phyloP scores from a whole-genome alignment of 2,797 vertebrate species.

The Phalanger gymnotis region DNA sequence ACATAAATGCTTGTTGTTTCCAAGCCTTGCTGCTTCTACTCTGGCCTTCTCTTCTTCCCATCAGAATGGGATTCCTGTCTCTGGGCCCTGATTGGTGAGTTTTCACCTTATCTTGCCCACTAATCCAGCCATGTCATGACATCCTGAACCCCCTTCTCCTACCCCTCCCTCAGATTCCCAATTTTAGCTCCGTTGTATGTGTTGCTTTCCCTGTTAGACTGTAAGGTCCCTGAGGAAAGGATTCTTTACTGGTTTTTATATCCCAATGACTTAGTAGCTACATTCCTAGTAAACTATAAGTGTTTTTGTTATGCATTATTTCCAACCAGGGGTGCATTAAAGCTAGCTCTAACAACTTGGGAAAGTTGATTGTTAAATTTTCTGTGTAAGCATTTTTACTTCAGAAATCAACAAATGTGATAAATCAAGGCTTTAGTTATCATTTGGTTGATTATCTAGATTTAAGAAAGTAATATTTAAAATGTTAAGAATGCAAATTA shows the following conservation, averaged over 20 bases:
- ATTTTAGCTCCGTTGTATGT: neutral
- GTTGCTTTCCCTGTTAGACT: neutral
- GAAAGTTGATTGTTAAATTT: neutral
- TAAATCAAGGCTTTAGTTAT: neutral
- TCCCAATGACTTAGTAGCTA: neutral
- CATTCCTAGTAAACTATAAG: neutral
- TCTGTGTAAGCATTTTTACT: neutral
- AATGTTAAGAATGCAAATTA: neutral
- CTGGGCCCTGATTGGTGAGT: neutral
- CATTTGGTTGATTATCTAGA: neutral
- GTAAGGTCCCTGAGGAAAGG: too few relatives aligned
- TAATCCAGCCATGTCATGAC: neutral
- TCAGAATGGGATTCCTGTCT: neutral
- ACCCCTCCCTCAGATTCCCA: neutral
- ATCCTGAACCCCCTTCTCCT: neutral
- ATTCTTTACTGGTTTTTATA: neutral
- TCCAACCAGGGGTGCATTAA: neutral
- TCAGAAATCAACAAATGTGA: neutral
- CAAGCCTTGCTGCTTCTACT: neutral
- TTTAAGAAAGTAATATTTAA: neutral
- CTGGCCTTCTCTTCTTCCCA: neutral
- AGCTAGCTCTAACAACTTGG: neutral
- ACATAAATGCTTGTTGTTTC: neutral
- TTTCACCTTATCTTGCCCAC: too few relatives aligned
- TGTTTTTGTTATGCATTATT: neutral